Percentiles rank a stretch among this genome's conserved stretches.
These are phyloP conservation scores for Caracal caracal DNA, from an alignment of 2,113 vertebrate genomes.

Conservation along the genomic window DNA sequence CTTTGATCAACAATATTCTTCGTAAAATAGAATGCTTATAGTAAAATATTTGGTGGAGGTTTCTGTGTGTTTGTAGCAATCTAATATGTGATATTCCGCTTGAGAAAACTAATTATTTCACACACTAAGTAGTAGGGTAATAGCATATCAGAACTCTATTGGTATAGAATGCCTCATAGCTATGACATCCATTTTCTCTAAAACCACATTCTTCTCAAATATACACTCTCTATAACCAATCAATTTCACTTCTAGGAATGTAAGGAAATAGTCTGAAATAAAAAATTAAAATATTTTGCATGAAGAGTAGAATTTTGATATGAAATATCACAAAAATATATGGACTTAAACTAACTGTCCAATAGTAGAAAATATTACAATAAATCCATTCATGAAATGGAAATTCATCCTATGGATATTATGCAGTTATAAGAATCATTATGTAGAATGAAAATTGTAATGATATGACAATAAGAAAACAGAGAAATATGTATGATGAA, in stretches of 20 bases:
- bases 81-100: neutral
- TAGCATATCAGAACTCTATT: neutral
- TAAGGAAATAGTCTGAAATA: constrained; percentile 3
- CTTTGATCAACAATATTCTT: neutral
- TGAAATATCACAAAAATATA: neutral
- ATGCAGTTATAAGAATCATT: neutral
- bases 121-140: neutral
- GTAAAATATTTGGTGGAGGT: neutral
- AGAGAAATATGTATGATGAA: neutral
- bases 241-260: neutral
- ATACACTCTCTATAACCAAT: neutral
- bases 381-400: neutral
- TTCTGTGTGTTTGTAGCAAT: neutral
- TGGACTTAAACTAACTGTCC: neutral
- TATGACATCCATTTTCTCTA: neutral
- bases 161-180: neutral
- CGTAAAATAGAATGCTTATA: neutral
- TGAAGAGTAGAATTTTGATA: neutral
- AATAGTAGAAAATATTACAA: neutral
- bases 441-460: neutral
- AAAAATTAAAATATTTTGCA: neutral
- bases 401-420: neutral
- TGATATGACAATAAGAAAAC: neutral
- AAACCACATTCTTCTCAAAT: neutral
- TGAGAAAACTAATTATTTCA: neutral